A percentile compares a stretch with the other conserved stretches of the same genome.
Evolutionary conservation across 2,888 invertebrate species (phyloP).

Genomic region (Eumacrocentrus americanus): DNA sequence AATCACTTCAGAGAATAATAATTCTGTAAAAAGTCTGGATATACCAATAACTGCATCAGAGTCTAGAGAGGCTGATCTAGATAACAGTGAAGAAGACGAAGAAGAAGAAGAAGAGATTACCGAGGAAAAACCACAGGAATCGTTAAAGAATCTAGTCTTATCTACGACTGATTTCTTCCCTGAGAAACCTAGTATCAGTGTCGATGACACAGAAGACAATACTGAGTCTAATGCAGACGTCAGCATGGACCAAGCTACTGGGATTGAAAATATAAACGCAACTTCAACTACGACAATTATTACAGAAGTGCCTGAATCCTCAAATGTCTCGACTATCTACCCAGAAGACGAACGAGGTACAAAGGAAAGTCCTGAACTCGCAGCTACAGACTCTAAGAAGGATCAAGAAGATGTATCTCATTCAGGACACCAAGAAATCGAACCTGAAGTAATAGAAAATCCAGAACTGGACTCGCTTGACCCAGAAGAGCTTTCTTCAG

Average conservation of each 20-base stretch:
- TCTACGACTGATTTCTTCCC: not conserved
- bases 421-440: not conserved
- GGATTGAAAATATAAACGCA: not conserved
- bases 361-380: not conserved
- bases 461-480: not conserved
- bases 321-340: not conserved
- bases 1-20: conserved; percentile 39
- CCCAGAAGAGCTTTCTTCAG: conserved; percentile 9
- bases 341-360: conserved; percentile 1
- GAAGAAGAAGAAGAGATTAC: not conserved
- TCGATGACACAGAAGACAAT: not conserved
- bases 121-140: not conserved
- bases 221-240: not conserved
- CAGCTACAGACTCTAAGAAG: not conserved
- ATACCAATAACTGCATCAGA: not conserved
- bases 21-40: conserved; percentile 36
- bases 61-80: not conserved
- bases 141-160: not conserved
- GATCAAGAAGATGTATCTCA: not conserved
- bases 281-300: not conserved
- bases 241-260: not conserved
- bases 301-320: conserved; percentile 6
- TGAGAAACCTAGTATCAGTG: not conserved
- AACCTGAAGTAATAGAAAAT: not conserved
- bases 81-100: not conserved